Conservation (phyloP, 1,140 invertebrate species). For the Hesperophylax magnus region DNA sequence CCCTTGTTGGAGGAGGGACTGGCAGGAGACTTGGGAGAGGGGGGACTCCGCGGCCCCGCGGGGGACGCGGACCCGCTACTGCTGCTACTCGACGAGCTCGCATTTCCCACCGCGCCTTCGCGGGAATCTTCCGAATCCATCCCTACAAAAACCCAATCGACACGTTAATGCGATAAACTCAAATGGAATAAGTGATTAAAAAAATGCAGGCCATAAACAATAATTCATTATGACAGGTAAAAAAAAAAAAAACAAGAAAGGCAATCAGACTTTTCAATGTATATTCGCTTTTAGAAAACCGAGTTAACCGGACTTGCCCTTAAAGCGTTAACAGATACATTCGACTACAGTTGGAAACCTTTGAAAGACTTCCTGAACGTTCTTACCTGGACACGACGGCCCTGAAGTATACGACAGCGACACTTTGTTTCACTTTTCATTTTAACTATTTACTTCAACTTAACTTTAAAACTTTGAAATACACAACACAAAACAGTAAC, state of each 20-base stretch:
- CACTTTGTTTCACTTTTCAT: constrained; percentile 55
- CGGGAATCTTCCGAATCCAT: constrained; percentile 71
- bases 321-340: constrained; percentile 52
- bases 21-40: constrained; percentile 45
- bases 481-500: constrained; percentile 54
- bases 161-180: background rate
- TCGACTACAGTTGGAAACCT: constrained; percentile 51
- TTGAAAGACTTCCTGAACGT: constrained; percentile 50
- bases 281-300: constrained; percentile 29
- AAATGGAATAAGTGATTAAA: constrained; percentile 18
- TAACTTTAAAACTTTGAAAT: constrained; percentile 46
- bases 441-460: constrained; percentile 48
- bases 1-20: constrained; percentile 7
- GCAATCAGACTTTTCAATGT: constrained; percentile 16
- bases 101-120: constrained; percentile 64
- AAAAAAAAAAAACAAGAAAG: background rate
- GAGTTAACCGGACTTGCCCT: constrained; percentile 49
- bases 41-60: constrained; percentile 45
- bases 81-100: constrained; percentile 61
- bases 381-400: constrained; percentile 53
- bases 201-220: constrained; percentile 24
- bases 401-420: constrained; percentile 43
- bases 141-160: constrained; percentile 60
- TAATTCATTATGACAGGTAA: background rate
- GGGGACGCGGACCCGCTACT: constrained; percentile 67